These are phyloP conservation scores for Carettochelys insculpta DNA, from an alignment of 2,113 vertebrate genomes.

Conservation along the genomic window DNA sequence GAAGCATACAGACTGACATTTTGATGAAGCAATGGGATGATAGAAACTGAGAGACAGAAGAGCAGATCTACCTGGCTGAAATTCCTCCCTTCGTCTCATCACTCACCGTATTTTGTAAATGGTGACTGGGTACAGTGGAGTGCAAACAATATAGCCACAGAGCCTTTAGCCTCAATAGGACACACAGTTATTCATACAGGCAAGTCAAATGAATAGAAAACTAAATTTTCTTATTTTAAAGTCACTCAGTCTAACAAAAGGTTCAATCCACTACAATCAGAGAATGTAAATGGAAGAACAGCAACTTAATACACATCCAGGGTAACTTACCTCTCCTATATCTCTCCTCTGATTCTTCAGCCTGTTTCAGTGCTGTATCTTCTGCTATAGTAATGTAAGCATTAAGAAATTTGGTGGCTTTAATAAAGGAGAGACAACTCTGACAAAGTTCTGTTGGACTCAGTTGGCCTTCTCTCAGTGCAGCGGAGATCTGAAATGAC, in stretches of 20 bases:
- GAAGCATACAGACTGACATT: background rate
- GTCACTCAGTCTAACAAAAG: accelerated
- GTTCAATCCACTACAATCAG: background rate
- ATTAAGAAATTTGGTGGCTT: slow-evolving; percentile 86
- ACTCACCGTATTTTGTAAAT: accelerated
- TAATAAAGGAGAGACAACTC: slow-evolving; percentile 86
- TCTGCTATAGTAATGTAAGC: slow-evolving; percentile 90
- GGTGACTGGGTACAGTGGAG: accelerated
- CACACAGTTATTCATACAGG: background rate
- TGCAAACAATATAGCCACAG: accelerated
- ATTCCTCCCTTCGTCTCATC: background rate
- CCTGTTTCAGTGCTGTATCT: slow-evolving; percentile 87
- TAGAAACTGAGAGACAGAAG: background rate
- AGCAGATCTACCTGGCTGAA: background rate
- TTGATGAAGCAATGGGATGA: background rate
- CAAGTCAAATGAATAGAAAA: background rate
- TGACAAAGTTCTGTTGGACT: slow-evolving; percentile 90
- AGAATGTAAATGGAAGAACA: background rate
- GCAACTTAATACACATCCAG: background rate
- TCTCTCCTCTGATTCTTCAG: slow-evolving; percentile 85
- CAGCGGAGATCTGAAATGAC: slow-evolving; percentile 81
- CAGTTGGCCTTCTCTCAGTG: slow-evolving; percentile 84
- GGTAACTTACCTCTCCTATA: slow-evolving; percentile 79
- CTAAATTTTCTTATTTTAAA: background rate
- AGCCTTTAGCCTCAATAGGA: accelerated